Percentiles rank a stretch among this genome's conserved stretches.
Evolutionary conservation across 2,113 vertebrate genomes (phyloP).

Genomic region (Peromyscus leucopus): DNA sequence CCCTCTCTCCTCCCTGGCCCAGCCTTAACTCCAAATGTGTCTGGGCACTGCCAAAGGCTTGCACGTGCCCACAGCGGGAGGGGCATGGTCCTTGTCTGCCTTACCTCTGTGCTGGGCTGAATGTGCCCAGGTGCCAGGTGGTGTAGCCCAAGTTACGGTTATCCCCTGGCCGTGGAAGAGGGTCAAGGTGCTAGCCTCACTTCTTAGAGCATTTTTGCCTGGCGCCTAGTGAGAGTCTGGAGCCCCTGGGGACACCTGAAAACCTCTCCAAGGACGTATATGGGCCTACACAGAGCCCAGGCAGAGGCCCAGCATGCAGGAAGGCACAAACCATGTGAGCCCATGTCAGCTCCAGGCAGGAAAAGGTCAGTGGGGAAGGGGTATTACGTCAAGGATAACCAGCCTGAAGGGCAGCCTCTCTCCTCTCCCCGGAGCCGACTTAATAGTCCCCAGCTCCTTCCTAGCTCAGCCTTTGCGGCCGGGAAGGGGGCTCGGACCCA

Average conservation of each 20-base stretch:
- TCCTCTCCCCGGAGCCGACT: not conserved
- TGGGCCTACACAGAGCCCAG: slow-evolving; percentile 2
- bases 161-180: slow-evolving; percentile 7
- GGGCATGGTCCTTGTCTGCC: not conserved
- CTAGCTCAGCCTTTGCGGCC: not conserved
- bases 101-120: not conserved
- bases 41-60: slow-evolving; percentile 70
- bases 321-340: not conserved
- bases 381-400: not conserved
- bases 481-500: not conserved
- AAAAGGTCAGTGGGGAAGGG: not conserved
- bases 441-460: slow-evolving; percentile 18
- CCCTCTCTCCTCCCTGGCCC: slow-evolving; percentile 51
- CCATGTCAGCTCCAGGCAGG: not conserved
- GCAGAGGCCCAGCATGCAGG: not conserved
- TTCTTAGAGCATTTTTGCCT: not conserved
- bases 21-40: slow-evolving; percentile 76
- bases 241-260: not conserved
- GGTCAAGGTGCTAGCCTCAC: slow-evolving; percentile 14
- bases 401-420: not conserved
- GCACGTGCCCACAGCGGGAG: slow-evolving; percentile 69
- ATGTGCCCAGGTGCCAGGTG: not conserved
- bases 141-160: not conserved
- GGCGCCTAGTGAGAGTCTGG: slow-evolving; percentile 25
- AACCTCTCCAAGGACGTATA: not conserved